Percentiles rank a stretch among this genome's conserved stretches.
These are phyloP conservation scores for Pristis pectinata DNA, from an alignment of 2,797 vertebrate species.

Conservation along the genomic window DNA sequence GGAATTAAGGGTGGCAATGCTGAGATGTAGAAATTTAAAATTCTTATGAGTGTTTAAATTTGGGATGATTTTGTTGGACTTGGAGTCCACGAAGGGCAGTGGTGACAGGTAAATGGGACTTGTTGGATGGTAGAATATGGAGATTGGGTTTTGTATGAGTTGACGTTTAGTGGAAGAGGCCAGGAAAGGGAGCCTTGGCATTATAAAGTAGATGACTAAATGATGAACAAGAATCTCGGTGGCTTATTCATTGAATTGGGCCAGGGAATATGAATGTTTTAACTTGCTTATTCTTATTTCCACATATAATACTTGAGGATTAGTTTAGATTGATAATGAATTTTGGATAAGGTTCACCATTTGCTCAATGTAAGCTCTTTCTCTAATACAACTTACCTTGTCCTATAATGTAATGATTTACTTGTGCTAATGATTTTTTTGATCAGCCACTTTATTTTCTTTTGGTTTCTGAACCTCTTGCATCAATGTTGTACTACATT, in stretches of 20 bases:
- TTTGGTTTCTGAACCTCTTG: not conserved
- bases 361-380: not conserved
- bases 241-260: not conserved
- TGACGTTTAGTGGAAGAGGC: not conserved
- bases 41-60: not conserved
- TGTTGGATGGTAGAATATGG: not conserved
- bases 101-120: not conserved
- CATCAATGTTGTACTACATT: not conserved
- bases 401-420: not conserved
- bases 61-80: not conserved
- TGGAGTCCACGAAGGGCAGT: not conserved
- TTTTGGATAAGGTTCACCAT: not conserved
- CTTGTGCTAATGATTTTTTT: not conserved
- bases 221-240: not conserved
- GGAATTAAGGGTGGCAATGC: not conserved
- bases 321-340: not conserved
- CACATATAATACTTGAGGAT: not conserved
- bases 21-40: not conserved
- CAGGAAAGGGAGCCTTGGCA: not conserved
- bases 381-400: not conserved
- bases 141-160: not conserved
- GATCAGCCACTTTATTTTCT: not conserved
- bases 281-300: not conserved
- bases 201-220: not conserved
- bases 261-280: not conserved